Evolutionary conservation across 2,797 vertebrate species (phyloP).

Genomic region (Dryobates pubescens): DNA sequence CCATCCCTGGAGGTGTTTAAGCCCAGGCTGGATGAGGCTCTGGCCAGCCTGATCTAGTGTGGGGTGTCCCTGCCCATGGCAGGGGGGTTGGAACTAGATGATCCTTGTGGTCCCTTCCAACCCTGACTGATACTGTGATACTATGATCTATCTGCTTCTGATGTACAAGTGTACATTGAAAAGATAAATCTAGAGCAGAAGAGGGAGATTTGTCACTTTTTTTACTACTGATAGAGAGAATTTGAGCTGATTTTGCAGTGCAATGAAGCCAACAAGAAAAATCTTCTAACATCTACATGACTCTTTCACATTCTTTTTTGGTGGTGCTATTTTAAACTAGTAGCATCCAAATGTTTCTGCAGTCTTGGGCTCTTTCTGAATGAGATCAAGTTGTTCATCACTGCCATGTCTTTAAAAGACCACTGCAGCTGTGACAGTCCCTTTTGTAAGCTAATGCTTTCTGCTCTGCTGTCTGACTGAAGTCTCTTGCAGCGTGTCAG

Average conservation of each 20-base stretch:
- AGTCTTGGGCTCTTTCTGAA: conserved; percentile 12
- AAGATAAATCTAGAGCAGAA: background rate
- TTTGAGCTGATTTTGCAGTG: background rate
- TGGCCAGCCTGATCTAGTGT: no score
- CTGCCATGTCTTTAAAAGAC: background rate
- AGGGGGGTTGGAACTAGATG: no score
- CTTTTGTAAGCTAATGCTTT: conserved; percentile 15
- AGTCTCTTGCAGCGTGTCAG: background rate
- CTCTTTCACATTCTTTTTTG: background rate
- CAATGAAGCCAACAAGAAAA: background rate
- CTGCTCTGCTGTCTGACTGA: background rate
- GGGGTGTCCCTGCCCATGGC: no score
- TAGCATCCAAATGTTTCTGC: background rate
- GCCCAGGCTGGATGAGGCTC: no score
- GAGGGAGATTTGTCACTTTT: background rate
- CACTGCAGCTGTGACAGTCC: background rate
- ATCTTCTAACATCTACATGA: background rate
- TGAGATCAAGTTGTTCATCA: background rate
- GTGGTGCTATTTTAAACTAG: background rate
- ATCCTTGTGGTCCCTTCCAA: no score
- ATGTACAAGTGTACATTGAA: background rate
- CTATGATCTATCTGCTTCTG: no score
- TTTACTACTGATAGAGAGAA: background rate
- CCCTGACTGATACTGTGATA: background rate
- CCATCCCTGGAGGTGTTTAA: no score